Evolutionary conservation across 1,140 invertebrate genomes (phyloP).

Genomic region (Eumeta japonica): DNA sequence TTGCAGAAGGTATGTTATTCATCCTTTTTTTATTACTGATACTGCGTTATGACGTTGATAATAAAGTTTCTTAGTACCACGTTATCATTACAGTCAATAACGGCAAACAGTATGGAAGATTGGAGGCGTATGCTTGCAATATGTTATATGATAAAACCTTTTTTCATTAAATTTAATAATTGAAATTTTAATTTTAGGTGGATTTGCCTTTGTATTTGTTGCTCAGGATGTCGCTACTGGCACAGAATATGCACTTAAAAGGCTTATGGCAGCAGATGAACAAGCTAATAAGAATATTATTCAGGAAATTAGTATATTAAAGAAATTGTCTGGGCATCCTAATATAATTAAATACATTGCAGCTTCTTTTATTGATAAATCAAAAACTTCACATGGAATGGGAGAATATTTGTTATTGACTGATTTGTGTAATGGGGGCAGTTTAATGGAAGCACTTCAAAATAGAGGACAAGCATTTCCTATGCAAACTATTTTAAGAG

Average conservation of each 20-base stretch:
- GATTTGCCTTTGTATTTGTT: constrained; percentile 91
- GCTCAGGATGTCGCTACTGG: constrained; percentile 84
- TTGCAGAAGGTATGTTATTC: constrained; percentile 81
- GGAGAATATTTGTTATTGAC: constrained; percentile 72
- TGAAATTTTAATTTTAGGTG: constrained; percentile 67
- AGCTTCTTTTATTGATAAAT: constrained; percentile 71
- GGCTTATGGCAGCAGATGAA: constrained; percentile 76
- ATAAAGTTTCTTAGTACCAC: too few relatives aligned
- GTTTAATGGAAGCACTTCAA: constrained; percentile 78
- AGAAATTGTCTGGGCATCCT: constrained; percentile 75
- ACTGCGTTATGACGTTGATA: too few relatives aligned
- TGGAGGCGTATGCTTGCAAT: too few relatives aligned
- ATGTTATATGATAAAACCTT: too few relatives aligned
- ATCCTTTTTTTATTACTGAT: neutral
- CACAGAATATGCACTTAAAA: constrained; percentile 89
- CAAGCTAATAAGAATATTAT: constrained; percentile 74
- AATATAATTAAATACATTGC: constrained; percentile 79
- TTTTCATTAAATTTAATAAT: neutral
- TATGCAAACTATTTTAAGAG: constrained; percentile 76
- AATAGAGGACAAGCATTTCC: constrained; percentile 60
- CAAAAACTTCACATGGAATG: constrained; percentile 65
- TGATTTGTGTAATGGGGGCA: constrained; percentile 73
- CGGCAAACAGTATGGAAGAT: too few relatives aligned
- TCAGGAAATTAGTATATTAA: constrained; percentile 77
- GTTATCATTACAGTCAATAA: too few relatives aligned